Evolutionary conservation across 1,140 invertebrate species (phyloP), one percentile per base, ranked within the genome.

Genomic region (Meloidogyne chitwoodi): DNA sequence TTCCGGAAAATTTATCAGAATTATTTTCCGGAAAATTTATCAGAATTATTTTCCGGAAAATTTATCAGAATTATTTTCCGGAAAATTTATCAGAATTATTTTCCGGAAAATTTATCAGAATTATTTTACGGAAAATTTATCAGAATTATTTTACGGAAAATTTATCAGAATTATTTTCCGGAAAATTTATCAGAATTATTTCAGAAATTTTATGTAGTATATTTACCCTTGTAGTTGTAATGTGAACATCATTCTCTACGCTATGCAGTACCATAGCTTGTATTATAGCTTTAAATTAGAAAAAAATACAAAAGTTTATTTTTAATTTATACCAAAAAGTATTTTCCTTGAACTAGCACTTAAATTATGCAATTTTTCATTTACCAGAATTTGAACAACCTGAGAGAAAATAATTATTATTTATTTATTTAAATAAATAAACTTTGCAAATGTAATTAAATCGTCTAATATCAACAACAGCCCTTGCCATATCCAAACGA

Each of bases 361-460:
- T 27, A 98, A 89, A 67, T 92, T 91, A 12, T 91, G 91, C 83
- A 95, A 90, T 82, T 92, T 92, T 86, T 93, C 92, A 64, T 92
- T 92, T 41, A 98, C 92, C 61, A 98, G 89, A 34, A 97, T 89
- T 85, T 94, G 92, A 71, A 98, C 88, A 44, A 98, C 89, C 81
- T 90, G 78, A 66, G 87, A 81, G 77, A 69, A 64, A 63, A 62
- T 22, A 72, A 77, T 24, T 34, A 41, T 24, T 41, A 62, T 24
- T 22, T 22, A 1, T 31, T 34, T 34, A 66, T 31, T 31, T 71
- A 56, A 63, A n/a, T 24, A 68, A 38, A 29, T 73, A 78, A 82
- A 90, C 90, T 85, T 94, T 94, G 84, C 93, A 95, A 81, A 97
- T 94, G 88, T 97, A 99, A 88, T 96, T 95, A 88, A 98, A 97